phyloP scores from a whole-genome alignment of 1,140 invertebrate genomes.

The Brachionus plicatilis region DNA sequence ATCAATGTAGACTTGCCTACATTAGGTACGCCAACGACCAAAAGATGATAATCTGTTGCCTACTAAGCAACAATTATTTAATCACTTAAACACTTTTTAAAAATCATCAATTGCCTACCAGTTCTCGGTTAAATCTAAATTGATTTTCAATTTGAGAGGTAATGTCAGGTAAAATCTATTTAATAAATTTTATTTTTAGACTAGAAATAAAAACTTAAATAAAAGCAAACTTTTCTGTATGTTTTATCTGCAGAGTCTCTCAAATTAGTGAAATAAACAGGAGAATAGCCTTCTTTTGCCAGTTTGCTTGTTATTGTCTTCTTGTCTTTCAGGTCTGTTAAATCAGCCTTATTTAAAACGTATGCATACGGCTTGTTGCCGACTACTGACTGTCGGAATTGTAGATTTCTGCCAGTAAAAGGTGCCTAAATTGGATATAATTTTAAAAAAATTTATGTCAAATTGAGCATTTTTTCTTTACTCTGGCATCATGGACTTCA shows the following conservation, averaged over 20 bases:
- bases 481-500: slow-evolving; percentile 40
- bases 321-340: not conserved
- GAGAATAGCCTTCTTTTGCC: slow-evolving; percentile 30
- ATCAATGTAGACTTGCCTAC: slow-evolving; percentile 41
- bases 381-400: not conserved
- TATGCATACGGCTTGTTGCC: slow-evolving; percentile 29
- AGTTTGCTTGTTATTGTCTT: not conserved
- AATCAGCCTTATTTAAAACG: slow-evolving; percentile 36
- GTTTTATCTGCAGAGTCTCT: slow-evolving; percentile 26
- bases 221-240: not conserved
- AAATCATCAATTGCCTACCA: not conserved
- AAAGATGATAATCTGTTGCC: not conserved
- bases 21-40: slow-evolving; percentile 39
- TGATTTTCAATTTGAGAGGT: slow-evolving; percentile 19
- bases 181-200: not conserved
- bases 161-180: slow-evolving; percentile 16
- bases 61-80: not conserved
- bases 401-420: slow-evolving; percentile 10
- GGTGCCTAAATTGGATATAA: not conserved
- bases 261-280: slow-evolving; percentile 2
- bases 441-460: not conserved
- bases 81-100: too few species aligned
- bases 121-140: slow-evolving; percentile 29
- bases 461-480: not conserved
- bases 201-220: not conserved